phyloP scores from a whole-genome alignment of 2,113 vertebrate species.

The Lepus timidus region DNA sequence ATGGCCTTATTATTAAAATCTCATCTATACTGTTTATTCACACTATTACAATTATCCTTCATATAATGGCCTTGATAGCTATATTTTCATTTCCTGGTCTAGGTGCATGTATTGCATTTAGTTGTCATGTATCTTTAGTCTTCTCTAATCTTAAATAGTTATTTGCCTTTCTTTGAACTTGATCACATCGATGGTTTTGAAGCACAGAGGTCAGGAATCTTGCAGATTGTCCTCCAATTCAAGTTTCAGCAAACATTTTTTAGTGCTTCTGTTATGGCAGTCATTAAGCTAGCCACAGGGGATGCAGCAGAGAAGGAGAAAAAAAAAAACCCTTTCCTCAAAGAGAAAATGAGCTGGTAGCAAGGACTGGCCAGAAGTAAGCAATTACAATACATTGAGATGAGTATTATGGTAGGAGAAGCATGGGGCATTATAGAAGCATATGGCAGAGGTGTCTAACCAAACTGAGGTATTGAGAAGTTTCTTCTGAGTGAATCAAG shows the following conservation, averaged over 20 bases:
- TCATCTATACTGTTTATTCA: background rate
- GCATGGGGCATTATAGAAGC: background rate
- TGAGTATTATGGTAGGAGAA: background rate
- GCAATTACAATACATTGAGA: background rate
- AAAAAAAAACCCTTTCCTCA: background rate
- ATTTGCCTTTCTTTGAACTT: slow-evolving; percentile 50
- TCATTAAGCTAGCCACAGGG: background rate
- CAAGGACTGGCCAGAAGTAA: slow-evolving; percentile 26
- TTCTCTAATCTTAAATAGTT: slow-evolving; percentile 42
- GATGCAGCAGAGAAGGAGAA: background rate
- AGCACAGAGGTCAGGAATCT: background rate
- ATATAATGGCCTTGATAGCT: background rate
- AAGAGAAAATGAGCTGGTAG: slow-evolving; percentile 19
- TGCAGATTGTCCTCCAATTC: background rate
- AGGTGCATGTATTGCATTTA: slow-evolving; percentile 14
- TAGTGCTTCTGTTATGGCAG: background rate
- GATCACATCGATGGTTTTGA: background rate
- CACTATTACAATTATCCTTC: background rate
- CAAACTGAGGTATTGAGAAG: background rate
- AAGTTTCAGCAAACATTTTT: slow-evolving; percentile 14
- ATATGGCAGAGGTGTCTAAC: background rate
- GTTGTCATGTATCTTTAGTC: background rate
- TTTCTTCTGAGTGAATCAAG: background rate
- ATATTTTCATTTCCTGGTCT: slow-evolving; percentile 27
- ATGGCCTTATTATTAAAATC: slow-evolving; percentile 16